These are phyloP conservation scores for Linepithema humile DNA, from an alignment of 1,140 invertebrate species.

Conservation along the genomic window DNA sequence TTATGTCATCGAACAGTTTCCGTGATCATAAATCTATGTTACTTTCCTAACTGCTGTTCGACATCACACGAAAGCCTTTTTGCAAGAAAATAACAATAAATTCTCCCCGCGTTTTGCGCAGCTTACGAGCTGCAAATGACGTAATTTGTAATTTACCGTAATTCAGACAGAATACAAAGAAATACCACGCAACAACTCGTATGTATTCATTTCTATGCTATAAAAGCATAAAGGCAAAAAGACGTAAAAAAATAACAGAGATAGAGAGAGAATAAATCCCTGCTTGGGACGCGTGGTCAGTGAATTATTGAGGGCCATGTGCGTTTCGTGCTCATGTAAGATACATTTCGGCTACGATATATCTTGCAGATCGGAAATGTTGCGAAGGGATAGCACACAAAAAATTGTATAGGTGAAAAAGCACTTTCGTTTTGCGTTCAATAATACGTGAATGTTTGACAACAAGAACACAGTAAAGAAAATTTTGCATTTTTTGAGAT, in stretches of 20 bases:
- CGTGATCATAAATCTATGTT: conserved; percentile 19
- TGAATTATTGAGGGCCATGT: neutral
- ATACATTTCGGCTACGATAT: neutral
- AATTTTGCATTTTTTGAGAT: neutral
- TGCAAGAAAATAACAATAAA: conserved; percentile 5
- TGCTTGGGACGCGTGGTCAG: neutral
- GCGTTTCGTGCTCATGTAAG: neutral
- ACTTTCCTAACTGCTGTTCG: conserved; percentile 11
- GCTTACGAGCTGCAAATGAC: neutral
- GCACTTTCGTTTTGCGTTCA: neutral
- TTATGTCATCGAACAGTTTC: neutral
- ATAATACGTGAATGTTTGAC: neutral
- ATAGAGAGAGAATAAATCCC: neutral
- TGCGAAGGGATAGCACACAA: neutral
- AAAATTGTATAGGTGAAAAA: neutral
- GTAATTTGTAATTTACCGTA: neutral
- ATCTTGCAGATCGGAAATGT: neutral
- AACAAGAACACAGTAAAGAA: neutral
- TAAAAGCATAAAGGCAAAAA: neutral
- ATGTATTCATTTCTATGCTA: neutral
- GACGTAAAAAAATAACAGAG: neutral
- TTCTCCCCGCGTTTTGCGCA: neutral
- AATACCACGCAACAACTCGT: neutral
- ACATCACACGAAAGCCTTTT: neutral
- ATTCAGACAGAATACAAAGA: neutral